phyloP scores from a whole-genome alignment of 2,113 vertebrate genomes.

The Burhinus oedicnemus region DNA sequence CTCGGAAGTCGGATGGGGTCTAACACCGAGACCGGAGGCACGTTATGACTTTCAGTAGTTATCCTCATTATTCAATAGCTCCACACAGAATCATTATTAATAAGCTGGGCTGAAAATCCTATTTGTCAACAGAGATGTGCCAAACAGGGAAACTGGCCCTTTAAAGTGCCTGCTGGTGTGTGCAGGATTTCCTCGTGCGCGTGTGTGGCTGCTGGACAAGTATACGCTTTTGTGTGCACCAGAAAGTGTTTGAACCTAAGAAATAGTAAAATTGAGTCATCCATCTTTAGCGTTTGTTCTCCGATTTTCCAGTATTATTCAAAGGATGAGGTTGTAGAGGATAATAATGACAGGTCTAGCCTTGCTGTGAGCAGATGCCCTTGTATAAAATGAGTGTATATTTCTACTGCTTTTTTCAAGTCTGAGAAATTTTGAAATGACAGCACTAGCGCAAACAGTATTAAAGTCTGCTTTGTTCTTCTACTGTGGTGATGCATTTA shows the following conservation, averaged over 20 bases:
- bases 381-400: not conserved
- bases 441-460: not conserved
- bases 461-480: not conserved
- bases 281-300: not conserved
- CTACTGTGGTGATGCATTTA: not conserved
- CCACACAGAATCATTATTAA: not conserved
- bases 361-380: not conserved
- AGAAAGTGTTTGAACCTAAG: not conserved
- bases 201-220: no score
- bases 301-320: not conserved
- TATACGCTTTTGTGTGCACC: not conserved
- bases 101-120: not conserved
- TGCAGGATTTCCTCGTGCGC: not conserved
- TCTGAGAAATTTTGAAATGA: not conserved
- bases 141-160: not conserved
- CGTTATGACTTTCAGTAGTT: accelerated
- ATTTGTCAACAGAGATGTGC: not conserved
- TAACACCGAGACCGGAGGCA: accelerated
- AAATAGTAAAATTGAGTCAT: not conserved
- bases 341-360: not conserved
- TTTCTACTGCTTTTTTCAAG: not conserved
- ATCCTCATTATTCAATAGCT: accelerated
- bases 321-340: not conserved
- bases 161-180: not conserved
- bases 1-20: accelerated